phyloP scores from a whole-genome alignment of 2,888 invertebrate species.

The Acronicta alni region DNA sequence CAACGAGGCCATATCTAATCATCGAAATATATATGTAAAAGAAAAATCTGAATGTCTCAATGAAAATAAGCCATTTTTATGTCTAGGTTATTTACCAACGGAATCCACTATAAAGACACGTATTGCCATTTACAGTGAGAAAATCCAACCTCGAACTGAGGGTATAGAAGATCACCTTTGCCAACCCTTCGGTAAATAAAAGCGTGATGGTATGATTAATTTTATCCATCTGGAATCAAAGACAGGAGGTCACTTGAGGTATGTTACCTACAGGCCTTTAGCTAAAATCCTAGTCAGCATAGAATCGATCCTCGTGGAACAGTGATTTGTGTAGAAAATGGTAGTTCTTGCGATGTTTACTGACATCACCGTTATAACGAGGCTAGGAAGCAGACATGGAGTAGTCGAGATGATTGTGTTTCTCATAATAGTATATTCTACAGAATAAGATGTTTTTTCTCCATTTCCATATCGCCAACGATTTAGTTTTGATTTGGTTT shows the following conservation, averaged over 20 bases:
- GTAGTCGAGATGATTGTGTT: constrained; percentile 3
- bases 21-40: too few relatives aligned
- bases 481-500: background rate
- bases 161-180: too few relatives aligned
- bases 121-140: too few relatives aligned
- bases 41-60: too few relatives aligned
- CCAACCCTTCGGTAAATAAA: too few relatives aligned
- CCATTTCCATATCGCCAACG: background rate
- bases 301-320: background rate
- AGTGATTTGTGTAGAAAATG: constrained; percentile 16
- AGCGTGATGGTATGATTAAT: too few relatives aligned
- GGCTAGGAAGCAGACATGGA: constrained; percentile 33
- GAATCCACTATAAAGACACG: too few relatives aligned
- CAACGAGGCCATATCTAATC: background rate
- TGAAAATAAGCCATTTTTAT: too few relatives aligned
- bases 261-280: too few relatives aligned
- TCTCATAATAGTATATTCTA: background rate
- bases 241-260: too few relatives aligned
- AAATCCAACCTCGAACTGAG: too few relatives aligned
- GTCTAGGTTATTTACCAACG: too few relatives aligned
- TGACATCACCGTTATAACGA: constrained; percentile 44
- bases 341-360: constrained; percentile 25
- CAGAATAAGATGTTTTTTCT: background rate
- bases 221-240: background rate
- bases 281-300: background rate